Conservation (phyloP, 2,888 invertebrate species). For the Vanessa cardui region DNA sequence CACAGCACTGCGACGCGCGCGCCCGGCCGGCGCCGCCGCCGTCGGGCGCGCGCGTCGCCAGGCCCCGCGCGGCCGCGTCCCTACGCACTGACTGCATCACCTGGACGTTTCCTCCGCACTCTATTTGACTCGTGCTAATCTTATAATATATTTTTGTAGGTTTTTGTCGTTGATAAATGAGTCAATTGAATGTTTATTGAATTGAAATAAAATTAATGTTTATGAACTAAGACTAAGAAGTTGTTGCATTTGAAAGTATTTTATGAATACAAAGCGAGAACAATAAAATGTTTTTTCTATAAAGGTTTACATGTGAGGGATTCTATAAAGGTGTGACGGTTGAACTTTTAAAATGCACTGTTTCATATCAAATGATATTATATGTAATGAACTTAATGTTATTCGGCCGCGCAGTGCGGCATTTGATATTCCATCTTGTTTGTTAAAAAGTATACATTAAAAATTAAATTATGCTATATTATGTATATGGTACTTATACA, state of each 20-base stretch:
- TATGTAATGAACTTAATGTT: constrained; percentile 58
- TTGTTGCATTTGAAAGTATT: constrained; percentile 83
- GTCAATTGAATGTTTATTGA: constrained; percentile 82
- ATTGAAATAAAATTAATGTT: constrained; percentile 78
- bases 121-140: constrained; percentile 76
- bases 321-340: constrained; percentile 67
- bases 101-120: constrained; percentile 61
- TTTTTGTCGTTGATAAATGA: constrained; percentile 81
- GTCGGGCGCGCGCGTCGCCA: constrained; percentile 35
- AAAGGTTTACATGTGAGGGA: constrained; percentile 79
- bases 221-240: constrained; percentile 80
- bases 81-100: constrained; percentile 45
- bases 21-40: constrained; percentile 23
- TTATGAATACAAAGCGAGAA: constrained; percentile 81
- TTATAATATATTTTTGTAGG: constrained; percentile 82
- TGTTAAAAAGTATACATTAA: constrained; percentile 72
- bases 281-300: constrained; percentile 81
- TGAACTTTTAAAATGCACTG: constrained; percentile 69
- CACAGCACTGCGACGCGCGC: constrained; percentile 31
- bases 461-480: constrained; percentile 57
- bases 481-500: constrained; percentile 56
- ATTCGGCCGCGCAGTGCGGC: constrained; percentile 57
- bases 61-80: constrained; percentile 42
- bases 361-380: constrained; percentile 78
- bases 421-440: constrained; percentile 77